A percentile compares a stretch with the other conserved stretches of the same genome.
phyloP scores from a whole-genome alignment of 2,797 vertebrate genomes.

The Macropodus opercularis region DNA sequence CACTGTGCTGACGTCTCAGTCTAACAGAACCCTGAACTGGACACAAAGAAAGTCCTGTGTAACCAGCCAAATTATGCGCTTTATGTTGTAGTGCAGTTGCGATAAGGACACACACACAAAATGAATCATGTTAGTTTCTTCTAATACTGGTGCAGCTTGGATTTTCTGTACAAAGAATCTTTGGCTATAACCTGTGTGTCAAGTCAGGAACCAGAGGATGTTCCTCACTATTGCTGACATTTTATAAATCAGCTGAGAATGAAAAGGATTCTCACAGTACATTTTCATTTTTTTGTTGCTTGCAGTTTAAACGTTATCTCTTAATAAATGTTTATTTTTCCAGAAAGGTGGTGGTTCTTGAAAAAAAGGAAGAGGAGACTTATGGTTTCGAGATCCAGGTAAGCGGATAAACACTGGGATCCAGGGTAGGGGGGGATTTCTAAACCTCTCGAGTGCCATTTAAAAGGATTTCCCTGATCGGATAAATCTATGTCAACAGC shows the following conservation, averaged over 20 bases:
- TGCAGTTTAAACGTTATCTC: neutral
- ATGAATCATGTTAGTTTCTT: slow-evolving; percentile 8
- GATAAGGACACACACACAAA: slow-evolving; percentile 19
- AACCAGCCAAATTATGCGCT: neutral
- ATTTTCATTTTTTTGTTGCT: too few species aligned
- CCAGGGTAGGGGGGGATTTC: neutral
- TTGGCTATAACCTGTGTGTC: too few species aligned
- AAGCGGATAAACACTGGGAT: slow-evolving; percentile 52
- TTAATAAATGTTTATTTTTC: slow-evolving; percentile 9
- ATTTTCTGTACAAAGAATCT: too few species aligned
- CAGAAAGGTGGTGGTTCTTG: slow-evolving; percentile 89
- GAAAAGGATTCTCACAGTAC: neutral
- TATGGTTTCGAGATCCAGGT: slow-evolving; percentile 99
- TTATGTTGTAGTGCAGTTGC: slow-evolving; percentile 30
- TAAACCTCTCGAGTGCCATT: slow-evolving; percentile 13
- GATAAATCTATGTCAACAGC: slow-evolving; percentile 1
- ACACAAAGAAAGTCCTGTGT: slow-evolving; percentile 60
- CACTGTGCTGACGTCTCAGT: slow-evolving; percentile 8
- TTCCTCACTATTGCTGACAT: neutral
- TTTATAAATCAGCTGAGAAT: neutral
- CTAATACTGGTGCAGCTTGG: slow-evolving; percentile 1
- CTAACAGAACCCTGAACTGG: slow-evolving; percentile 16
- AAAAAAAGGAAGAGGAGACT: slow-evolving; percentile 89
- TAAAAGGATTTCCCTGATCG: slow-evolving; percentile 36
- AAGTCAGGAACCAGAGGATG: too few species aligned